Evolutionary conservation across 2,797 vertebrate genomes (phyloP), one percentile per base, ranked within the genome.

Genomic region (Enteromius mattozi): DNA sequence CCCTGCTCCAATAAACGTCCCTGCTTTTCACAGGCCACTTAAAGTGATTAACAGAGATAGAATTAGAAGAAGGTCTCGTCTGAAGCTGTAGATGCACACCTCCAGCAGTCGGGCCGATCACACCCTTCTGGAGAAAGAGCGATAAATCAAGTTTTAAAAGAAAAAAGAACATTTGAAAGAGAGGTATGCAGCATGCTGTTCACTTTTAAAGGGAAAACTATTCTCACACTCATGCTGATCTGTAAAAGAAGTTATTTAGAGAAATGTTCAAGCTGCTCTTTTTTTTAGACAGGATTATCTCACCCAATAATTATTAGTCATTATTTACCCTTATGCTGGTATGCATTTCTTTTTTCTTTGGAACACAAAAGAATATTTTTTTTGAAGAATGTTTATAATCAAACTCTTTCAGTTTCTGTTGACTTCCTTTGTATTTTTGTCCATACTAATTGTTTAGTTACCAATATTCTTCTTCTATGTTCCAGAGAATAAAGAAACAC

Each of bases 101-200:
- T 59, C 3, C 47, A 42, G 47, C 35, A 61, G 47, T n/a, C 24
- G 4, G 51, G 65, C 61, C 5, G 12, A 77, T 77, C 72, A 56
- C 74, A 78, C 47, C 74, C 82, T 56, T 83, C 37, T 56, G 37
- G 45, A 68, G 49, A 69, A 21, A 45, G 0, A 59, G 63, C 2
- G 74, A 77, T 59, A 56, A n/a, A 83, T 82, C 27, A 75, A 19
- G 59, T 8, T 75, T 74, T 35, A 63, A 75, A 74, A 75, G 14
- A 27, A 49, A 30, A 74, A 51, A 82, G 70, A 75, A 65, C 35
- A 19, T 68, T 42, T 21, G 30, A 83, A 66, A 83, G 9, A 3
- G 40, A 70, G 68, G 33, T 51, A 45, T 45, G 45, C 24, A 37
- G 21, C 17, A 40, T 37, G 45, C 47, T 56, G 71, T 76, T 76